Percentiles rank a stretch among this genome's conserved stretches.
These are phyloP conservation scores for Pollenia labialis DNA, from an alignment of 2,888 invertebrate genomes.

Conservation along the genomic window DNA sequence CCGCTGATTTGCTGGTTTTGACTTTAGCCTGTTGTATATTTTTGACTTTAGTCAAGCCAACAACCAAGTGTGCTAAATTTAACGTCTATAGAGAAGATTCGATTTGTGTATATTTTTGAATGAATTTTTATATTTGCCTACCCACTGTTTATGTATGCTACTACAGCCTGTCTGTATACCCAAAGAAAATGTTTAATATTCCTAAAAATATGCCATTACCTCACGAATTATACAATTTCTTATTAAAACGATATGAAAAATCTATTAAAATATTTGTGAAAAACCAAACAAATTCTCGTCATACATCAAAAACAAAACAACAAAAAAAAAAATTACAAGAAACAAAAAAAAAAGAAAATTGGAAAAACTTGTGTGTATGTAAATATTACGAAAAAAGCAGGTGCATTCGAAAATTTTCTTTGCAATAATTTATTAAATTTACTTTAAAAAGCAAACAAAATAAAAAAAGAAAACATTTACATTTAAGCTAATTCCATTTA, in stretches of 20 bases:
- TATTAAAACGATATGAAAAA: conserved; percentile 37
- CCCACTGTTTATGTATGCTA: background rate
- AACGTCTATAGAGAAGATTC: too few species aligned
- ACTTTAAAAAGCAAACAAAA: background rate
- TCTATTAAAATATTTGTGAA: conserved; percentile 26
- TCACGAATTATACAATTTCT: conserved; percentile 24
- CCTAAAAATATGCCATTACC: conserved; percentile 34
- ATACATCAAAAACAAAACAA: conserved; percentile 5
- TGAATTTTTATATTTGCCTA: background rate
- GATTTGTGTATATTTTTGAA: background rate
- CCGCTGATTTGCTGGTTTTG: too few species aligned
- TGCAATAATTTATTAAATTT: conserved; percentile 11
- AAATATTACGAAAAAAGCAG: conserved; percentile 4
- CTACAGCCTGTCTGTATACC: too few species aligned
- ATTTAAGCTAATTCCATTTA: conserved; percentile 19
- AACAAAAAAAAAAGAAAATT: conserved; percentile 6
- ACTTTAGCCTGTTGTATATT: too few species aligned
- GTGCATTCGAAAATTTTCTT: conserved; percentile 13
- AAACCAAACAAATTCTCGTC: conserved; percentile 19
- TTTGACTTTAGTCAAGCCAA: too few species aligned
- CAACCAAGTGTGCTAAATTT: too few species aligned
- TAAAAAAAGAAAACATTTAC: conserved; percentile 4
- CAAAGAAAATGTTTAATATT: conserved; percentile 15
- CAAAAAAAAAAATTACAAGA: background rate
- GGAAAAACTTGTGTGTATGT: background rate